A percentile compares a stretch with the other conserved stretches of the same genome.
Conservation (phyloP, 2,888 invertebrate species). For the Julus scandinavius region DNA sequence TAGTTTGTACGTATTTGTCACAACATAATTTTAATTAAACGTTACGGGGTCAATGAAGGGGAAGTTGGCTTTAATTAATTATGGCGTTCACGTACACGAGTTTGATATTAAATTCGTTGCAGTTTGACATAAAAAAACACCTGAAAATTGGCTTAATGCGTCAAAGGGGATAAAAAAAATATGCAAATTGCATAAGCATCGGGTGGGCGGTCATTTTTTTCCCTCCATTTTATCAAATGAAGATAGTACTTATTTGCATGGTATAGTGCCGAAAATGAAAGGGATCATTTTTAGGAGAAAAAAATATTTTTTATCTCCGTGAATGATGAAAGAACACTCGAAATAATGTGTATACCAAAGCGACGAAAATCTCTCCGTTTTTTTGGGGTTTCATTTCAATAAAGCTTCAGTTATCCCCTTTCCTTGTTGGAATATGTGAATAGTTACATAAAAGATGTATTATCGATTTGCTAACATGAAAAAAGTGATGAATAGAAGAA, state of each 20-base stretch:
- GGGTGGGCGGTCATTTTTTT: background rate
- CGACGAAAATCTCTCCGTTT: constrained; percentile 22
- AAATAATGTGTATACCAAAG: background rate
- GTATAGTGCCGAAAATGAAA: background rate
- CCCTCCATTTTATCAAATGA: background rate
- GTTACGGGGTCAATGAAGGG: constrained; percentile 32
- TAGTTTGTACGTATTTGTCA: background rate
- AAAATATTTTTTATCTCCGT: background rate
- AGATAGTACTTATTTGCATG: background rate
- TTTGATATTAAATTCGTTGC: background rate
- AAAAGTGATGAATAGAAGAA: constrained; percentile 44
- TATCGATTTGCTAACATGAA: constrained; percentile 7
- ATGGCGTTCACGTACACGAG: background rate
- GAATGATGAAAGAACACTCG: constrained; percentile 16
- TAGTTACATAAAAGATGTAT: constrained; percentile 41
- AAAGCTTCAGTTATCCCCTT: constrained; percentile 40
- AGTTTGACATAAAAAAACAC: background rate
- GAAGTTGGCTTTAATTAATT: constrained; percentile 5
- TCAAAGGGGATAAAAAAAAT: background rate
- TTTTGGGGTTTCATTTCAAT: constrained; percentile 25
- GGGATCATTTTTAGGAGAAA: background rate
- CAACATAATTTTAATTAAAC: constrained; percentile 35
- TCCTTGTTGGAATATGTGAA: background rate
- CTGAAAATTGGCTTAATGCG: background rate
- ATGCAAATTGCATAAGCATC: background rate